Base-by-base conservation (phyloP, 2,888 invertebrate genomes). In the Notodromas monacha region DNA sequence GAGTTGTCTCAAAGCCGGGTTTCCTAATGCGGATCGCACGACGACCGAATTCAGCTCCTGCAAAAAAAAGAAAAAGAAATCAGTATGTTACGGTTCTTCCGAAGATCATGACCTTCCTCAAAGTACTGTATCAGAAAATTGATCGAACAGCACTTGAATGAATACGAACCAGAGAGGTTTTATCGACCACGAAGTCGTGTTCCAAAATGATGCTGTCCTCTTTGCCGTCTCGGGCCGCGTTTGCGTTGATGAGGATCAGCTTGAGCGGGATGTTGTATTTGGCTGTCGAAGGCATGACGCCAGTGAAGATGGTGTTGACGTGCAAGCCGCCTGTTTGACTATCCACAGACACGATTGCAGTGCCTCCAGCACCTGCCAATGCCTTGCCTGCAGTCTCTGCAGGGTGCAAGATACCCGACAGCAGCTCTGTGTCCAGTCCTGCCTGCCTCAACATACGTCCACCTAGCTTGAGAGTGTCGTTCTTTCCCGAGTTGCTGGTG, bases 241-340 rank as follows among this genome's bases (percentile, higher is more conserved):
- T n/a, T n/a, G n/a, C n/a, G n/a, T n/a, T n/a, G n/a, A n/a, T n/a
- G n/a, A n/a, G n/a, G n/a, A n/a, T n/a, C n/a, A n/a, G n/a, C n/a
- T n/a, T n/a, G n/a, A 76, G 51, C 0, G 66, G 59, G 3, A 66
- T 65, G 39, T 72, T 63, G 15, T 55, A 4, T 26, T 10, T 1
- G 60, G 52, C 1, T 60, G 53, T 32, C 2, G 32, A 28, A 3
- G 33, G 31, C 39, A 76, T 72, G 3, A 76, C 56, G 6, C 77
- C 76, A 41, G 73, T 74, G 45, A 74, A 74, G 1, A 73, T 60
- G 3, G 76, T 49, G 0, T 70, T 68, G 26, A 76, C 47, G 45
- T 76, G 70, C 34, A 77, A 60, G 16, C 69, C 69, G 0, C 76
- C 72, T 4, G 42, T 39, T 15, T 29, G 27, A 1, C 65, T 68